Conservation (phyloP, 2,113 vertebrate genomes). For the Edolisoma coerulescens region DNA sequence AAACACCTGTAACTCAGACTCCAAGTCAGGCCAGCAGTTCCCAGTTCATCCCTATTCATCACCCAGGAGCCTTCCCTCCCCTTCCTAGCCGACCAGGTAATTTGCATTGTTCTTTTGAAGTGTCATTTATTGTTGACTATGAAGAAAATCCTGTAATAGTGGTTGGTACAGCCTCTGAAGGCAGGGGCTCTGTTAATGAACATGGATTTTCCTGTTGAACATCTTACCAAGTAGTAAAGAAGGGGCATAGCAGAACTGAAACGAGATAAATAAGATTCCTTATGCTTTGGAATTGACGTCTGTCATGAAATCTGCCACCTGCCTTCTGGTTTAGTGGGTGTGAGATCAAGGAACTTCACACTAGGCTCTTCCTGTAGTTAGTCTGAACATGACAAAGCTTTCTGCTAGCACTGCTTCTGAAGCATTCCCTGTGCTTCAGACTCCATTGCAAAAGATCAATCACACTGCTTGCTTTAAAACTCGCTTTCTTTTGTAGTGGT, state of each 20-base stretch:
- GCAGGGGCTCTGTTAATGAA: background rate
- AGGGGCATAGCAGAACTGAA: background rate
- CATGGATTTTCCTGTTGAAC: background rate
- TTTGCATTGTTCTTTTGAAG: background rate
- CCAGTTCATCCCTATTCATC: conserved; percentile 97
- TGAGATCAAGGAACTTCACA: background rate
- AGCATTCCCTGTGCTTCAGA: background rate
- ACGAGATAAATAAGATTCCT: background rate
- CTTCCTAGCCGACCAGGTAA: conserved; percentile 92
- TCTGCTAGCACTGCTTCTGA: background rate
- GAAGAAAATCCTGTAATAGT: background rate
- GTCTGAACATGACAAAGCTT: background rate
- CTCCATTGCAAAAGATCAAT: background rate
- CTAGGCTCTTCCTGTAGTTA: background rate
- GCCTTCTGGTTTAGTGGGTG: background rate
- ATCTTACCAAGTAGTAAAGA: background rate
- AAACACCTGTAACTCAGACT: conserved; percentile 86
- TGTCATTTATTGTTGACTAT: background rate
- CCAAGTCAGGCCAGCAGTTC: conserved; percentile 88
- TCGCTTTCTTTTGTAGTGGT: background rate
- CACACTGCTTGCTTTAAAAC: background rate
- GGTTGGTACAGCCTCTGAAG: background rate
- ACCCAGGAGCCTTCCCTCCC: conserved; percentile 95
- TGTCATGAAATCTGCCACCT: background rate
- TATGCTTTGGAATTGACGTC: background rate